Evolutionary conservation across 1,140 invertebrate genomes (phyloP).

Genomic region (Sminthurides bifidus): DNA sequence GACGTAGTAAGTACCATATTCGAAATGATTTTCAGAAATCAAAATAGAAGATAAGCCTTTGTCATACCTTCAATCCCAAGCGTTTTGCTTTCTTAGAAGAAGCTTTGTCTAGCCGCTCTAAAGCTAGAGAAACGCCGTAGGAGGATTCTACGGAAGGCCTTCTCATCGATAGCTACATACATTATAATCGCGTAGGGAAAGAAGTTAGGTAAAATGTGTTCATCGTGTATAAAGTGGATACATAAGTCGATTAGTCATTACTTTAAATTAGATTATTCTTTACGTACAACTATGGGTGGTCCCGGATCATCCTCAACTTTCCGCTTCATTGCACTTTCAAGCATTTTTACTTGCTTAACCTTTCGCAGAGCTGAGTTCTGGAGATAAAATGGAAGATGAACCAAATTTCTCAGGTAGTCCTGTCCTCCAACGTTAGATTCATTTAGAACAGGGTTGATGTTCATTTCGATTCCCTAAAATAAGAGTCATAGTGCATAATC

Average conservation of each 20-base stretch:
- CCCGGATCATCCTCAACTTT: slow-evolving; percentile 27
- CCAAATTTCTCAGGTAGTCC: slow-evolving; percentile 90
- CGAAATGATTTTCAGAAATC: not conserved
- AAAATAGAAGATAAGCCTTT: not conserved
- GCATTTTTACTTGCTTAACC: slow-evolving; percentile 48
- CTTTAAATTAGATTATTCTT: not conserved
- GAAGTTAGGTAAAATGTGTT: not conserved
- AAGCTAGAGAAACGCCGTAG: slow-evolving; percentile 39
- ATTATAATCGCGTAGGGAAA: not conserved
- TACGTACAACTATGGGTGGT: slow-evolving; percentile 24
- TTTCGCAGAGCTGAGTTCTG: slow-evolving; percentile 89
- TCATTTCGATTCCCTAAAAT: slow-evolving; percentile 88
- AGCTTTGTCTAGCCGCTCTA: slow-evolving; percentile 26
- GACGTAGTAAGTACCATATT: not conserved
- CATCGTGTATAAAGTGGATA: not conserved
- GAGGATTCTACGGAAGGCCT: slow-evolving; percentile 62
- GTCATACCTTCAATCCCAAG: slow-evolving; percentile 20
- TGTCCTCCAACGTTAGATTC: slow-evolving; percentile 62
- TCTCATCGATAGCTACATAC: slow-evolving; percentile 34
- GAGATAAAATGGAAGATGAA: slow-evolving; percentile 93
- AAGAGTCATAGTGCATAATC: too few relatives aligned
- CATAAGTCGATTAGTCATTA: not conserved
- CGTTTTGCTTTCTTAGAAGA: slow-evolving; percentile 23
- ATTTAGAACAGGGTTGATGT: slow-evolving; percentile 67
- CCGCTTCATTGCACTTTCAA: slow-evolving; percentile 25